These are phyloP conservation scores for Indicator indicator DNA, from an alignment of 2,113 vertebrate genomes.

Conservation along the genomic window DNA sequence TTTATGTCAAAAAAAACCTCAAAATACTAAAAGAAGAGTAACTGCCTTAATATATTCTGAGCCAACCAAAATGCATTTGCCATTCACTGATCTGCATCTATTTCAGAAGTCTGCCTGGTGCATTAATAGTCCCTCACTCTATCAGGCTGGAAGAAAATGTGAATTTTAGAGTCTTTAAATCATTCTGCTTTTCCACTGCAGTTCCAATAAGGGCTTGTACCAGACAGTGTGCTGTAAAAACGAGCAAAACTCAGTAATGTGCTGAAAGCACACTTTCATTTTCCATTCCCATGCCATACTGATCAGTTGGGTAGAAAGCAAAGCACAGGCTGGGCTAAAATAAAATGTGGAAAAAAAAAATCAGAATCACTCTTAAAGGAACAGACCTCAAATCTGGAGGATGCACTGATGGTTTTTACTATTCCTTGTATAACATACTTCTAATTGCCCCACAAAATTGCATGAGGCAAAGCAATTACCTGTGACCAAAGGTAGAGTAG, in stretches of 20 bases:
- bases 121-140: neutral
- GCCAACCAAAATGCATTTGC: neutral
- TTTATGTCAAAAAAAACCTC: neutral
- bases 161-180: slow-evolving; percentile 1
- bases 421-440: neutral
- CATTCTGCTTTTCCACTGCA: neutral
- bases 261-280: neutral
- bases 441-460: neutral
- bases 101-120: neutral
- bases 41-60: neutral
- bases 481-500: neutral
- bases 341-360: neutral
- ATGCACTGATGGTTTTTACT: neutral
- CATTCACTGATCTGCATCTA: neutral
- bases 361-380: neutral
- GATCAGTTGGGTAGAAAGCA: neutral
- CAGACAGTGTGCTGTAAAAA: neutral
- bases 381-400: neutral
- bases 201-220: neutral
- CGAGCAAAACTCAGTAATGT: neutral
- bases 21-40: neutral
- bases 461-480: neutral
- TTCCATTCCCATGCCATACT: neutral
- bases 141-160: neutral
- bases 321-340: neutral